Conservation (phyloP, 2,797 vertebrate species). For the Loris lydekkerianus region DNA sequence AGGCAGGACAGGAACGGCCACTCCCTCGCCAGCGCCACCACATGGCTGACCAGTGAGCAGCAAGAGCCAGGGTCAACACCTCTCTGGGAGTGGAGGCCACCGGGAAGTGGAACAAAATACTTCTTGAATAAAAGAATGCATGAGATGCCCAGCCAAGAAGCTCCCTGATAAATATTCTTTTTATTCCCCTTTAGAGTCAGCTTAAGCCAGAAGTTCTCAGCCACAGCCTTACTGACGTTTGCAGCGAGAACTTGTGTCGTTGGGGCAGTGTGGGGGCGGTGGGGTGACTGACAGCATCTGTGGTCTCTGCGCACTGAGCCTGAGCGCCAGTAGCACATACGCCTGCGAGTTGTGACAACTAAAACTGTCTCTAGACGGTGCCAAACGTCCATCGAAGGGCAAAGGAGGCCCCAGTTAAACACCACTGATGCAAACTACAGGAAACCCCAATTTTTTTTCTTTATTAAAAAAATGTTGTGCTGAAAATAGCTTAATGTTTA, state of each 20-base stretch:
- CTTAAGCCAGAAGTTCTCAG: not conserved
- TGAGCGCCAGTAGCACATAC: no score
- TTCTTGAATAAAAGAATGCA: not conserved
- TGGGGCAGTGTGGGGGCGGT: rapidly evolving
- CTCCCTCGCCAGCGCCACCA: not conserved
- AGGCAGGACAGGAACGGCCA: rapidly evolving
- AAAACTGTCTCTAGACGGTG: not conserved
- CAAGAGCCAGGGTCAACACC: rapidly evolving
- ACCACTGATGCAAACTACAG: not conserved
- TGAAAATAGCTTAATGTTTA: slow-evolving; percentile 63
- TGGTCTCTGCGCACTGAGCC: not conserved
- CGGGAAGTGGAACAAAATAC: not conserved
- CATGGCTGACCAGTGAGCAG: rapidly evolving
- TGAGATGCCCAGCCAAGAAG: not conserved
- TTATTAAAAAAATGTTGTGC: not conserved
- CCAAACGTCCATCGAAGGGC: not conserved
- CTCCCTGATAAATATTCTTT: not conserved
- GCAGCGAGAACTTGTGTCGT: rapidly evolving
- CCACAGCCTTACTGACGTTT: rapidly evolving
- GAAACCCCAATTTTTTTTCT: not conserved
- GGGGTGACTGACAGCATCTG: rapidly evolving
- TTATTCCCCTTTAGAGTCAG: not conserved
- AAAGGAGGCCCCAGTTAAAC: not conserved
- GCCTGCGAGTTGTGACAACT: not conserved
- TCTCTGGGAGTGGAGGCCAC: not conserved